Percentiles rank a stretch among this genome's conserved stretches.
Conservation (phyloP, 2,797 vertebrate genomes). For the Hipposideros larvatus region DNA sequence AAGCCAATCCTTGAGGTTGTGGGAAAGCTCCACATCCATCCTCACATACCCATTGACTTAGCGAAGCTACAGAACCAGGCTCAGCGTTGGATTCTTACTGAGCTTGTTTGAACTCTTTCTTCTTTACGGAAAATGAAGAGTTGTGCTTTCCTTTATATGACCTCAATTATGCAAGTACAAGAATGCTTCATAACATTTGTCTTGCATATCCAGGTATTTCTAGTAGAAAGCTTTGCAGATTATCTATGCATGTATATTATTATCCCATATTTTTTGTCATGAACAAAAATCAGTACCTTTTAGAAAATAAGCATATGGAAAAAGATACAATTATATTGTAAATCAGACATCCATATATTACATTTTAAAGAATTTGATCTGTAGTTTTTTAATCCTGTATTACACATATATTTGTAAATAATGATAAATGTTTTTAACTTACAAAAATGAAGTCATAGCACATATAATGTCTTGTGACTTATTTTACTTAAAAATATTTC, state of each 20-base stretch:
- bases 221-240: neutral
- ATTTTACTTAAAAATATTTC: neutral
- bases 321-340: neutral
- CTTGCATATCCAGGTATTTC: neutral
- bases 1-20: neutral
- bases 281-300: constrained; percentile 8
- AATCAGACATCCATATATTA: neutral
- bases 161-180: neutral
- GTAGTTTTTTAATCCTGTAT: neutral
- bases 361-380: neutral
- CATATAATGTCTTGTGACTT: neutral
- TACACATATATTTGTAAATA: neutral
- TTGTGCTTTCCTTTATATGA: neutral
- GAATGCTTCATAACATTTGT: neutral
- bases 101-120: neutral
- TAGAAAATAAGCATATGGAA: neutral
- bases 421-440: neutral
- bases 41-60: neutral
- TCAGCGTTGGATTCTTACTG: neutral
- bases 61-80: neutral
- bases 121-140: neutral
- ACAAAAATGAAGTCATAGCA: neutral
- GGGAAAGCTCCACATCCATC: neutral
- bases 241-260: neutral
- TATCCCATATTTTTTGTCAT: neutral